Evolutionary conservation across 2,888 invertebrate species (phyloP), one percentile per base, ranked within the genome.

Genomic region (Crematogaster levior): DNA sequence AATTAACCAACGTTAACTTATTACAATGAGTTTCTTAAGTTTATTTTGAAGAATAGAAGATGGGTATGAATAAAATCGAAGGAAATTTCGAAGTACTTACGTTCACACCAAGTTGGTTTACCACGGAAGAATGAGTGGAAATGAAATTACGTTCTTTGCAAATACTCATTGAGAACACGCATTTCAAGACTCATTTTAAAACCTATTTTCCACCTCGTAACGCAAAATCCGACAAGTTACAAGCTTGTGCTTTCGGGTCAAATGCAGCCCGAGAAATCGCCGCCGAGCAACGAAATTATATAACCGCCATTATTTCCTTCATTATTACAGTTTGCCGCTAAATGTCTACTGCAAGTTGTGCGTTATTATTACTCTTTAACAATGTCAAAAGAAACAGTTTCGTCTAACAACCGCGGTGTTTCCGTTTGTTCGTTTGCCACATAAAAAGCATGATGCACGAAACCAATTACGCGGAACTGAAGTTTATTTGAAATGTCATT

Each of bases 181-280:
- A 82, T 84, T 82, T 84, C 79, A 84, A 65, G 48, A 65, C 77
- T 81, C 85, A 84, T 87, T 85, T 87, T 84, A 82, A 81, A 87
- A 87, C 73, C 81, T 82, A 85, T 85, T 87, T 87, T 87, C 86
- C 86, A 87, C 84, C 86, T 86, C 86, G 79, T 85, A 85, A 84
- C 81, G 46, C 84, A 56, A 85, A 87, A 84, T 87, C 84, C 87
- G 84, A 87, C 85, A 84, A 87, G 82, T 84, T 81, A 74, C 61
- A 65, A 75, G 74, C 66, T 61, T 48, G 46, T 43, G 70, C 65
- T 48, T 66, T 48, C 81, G 51, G 70, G 48, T 84, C 81, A 75
- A 81, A 84, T 81, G 84, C 85, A 56, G 65, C 66, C 40, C 56
- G 58, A 53, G 77, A 84, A 84, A 60, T 79, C 79, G 87, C 87